These are phyloP conservation scores for Babylonia areolata DNA, from an alignment of 1,140 invertebrate genomes.

Conservation along the genomic window DNA sequence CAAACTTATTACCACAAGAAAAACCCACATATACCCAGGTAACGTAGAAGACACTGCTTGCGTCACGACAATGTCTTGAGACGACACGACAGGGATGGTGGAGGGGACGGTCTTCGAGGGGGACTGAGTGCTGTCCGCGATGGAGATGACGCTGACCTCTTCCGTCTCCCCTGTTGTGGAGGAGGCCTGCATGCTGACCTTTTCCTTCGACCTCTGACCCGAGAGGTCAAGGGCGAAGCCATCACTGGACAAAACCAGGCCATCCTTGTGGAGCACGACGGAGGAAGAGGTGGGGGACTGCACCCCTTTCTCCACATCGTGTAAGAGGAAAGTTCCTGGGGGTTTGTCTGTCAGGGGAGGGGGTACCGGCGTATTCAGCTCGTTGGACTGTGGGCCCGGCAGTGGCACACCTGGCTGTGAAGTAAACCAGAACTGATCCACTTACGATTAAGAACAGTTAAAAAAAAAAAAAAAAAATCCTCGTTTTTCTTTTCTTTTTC, in stretches of 20 bases:
- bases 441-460: too few species aligned
- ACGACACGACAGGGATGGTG: background rate
- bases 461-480: too few species aligned
- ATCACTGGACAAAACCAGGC: background rate
- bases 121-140: conserved; percentile 49
- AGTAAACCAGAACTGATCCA: too few species aligned
- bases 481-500: too few species aligned
- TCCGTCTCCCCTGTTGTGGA: conserved; percentile 61
- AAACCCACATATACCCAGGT: conserved; percentile 45
- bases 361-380: conserved; percentile 66
- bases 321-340: background rate
- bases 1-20: too few species aligned
- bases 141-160: conserved; percentile 45
- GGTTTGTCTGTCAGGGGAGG: conserved; percentile 32
- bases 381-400: conserved; percentile 61
- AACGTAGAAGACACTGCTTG: conserved; percentile 51
- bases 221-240: conserved; percentile 41
- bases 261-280: background rate
- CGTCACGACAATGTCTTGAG: conserved; percentile 43
- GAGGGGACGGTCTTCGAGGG: conserved; percentile 38
- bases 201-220: conserved; percentile 22
- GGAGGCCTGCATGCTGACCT: conserved; percentile 45
- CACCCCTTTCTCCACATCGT: background rate
- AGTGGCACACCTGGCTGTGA: conserved; percentile 53
- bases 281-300: conserved; percentile 27